Evolutionary conservation across 2,113 vertebrate genomes (phyloP).

Genomic region (Isichthys henryi): DNA sequence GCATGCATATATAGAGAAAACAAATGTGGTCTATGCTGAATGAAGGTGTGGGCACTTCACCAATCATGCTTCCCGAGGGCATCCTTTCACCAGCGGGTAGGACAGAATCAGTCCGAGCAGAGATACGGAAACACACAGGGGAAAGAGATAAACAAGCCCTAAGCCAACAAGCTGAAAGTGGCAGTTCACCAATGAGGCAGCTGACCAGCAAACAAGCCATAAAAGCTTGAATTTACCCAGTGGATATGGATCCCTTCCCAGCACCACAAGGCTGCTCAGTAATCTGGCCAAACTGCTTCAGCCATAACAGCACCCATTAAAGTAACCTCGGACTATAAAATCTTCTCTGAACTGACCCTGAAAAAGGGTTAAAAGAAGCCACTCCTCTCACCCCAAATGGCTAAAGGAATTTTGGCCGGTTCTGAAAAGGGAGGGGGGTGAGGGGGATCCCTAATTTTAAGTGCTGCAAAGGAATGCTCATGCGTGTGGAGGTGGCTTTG

Average conservation of each 20-base stretch:
- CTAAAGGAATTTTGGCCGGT: not conserved
- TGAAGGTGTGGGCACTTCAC: too few species aligned
- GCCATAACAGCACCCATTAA: not conserved
- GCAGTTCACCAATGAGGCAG: not conserved
- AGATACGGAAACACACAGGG: not conserved
- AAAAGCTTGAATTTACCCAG: not conserved
- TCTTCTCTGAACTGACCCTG: not conserved
- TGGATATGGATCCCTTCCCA: not conserved
- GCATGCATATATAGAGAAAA: not conserved
- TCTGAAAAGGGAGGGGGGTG: not conserved
- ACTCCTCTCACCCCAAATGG: not conserved
- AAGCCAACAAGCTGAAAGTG: not conserved
- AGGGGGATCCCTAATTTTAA: not conserved
- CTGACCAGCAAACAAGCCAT: not conserved
- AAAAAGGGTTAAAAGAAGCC: not conserved
- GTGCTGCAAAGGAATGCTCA: not conserved
- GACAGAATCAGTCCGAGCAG: not conserved
- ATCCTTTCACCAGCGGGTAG: not conserved
- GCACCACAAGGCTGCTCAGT: not conserved
- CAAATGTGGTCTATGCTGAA: not conserved
- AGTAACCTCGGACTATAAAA: not conserved
- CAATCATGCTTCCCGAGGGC: not conserved
- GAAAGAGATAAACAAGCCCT: not conserved
- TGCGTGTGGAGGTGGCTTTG: not conserved
- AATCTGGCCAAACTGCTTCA: not conserved